Percentiles rank a stretch among this genome's conserved stretches.
Conservation (phyloP, 2,888 invertebrate species). For the Cheilosia impressa region DNA sequence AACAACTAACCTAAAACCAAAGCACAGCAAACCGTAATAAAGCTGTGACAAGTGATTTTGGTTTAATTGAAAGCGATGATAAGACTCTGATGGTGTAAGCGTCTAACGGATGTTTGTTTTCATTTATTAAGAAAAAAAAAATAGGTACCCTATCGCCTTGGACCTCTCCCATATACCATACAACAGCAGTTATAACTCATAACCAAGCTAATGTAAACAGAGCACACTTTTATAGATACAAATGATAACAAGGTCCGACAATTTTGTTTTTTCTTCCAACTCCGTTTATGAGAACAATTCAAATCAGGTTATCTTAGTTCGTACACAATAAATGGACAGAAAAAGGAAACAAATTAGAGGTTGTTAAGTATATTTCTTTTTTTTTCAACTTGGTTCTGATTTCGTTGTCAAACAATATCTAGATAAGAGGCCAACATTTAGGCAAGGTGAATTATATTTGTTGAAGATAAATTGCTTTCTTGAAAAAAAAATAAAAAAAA, state of each 20-base stretch:
- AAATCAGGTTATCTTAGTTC: slow-evolving; percentile 65
- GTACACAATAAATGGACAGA: slow-evolving; percentile 61
- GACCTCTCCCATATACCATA: slow-evolving; percentile 43
- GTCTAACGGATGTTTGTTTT: slow-evolving; percentile 51
- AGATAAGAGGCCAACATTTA: slow-evolving; percentile 52
- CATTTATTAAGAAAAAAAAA: slow-evolving; percentile 17
- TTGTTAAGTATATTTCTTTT: slow-evolving; percentile 42
- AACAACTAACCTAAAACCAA: neutral
- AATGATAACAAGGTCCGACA: slow-evolving; percentile 70
- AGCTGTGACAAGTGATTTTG: slow-evolving; percentile 31
- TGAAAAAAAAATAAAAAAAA: neutral
- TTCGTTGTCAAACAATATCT: slow-evolving; percentile 52
- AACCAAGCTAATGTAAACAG: slow-evolving; percentile 53
- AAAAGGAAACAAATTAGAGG: slow-evolving; percentile 65
- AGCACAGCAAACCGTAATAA: slow-evolving; percentile 8
- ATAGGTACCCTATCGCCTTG: slow-evolving; percentile 46
- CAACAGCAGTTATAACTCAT: slow-evolving; percentile 33
- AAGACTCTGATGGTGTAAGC: slow-evolving; percentile 10
- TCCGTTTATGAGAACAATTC: slow-evolving; percentile 58
- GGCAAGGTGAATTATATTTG: slow-evolving; percentile 63
- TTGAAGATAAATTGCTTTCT: slow-evolving; percentile 39
- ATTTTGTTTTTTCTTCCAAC: slow-evolving; percentile 11
- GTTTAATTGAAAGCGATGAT: slow-evolving; percentile 31
- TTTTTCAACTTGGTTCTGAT: slow-evolving; percentile 12
- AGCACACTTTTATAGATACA: slow-evolving; percentile 55